Base-by-base conservation (phyloP, 2,797 vertebrate genomes). In the Crenuchus spilurus region DNA sequence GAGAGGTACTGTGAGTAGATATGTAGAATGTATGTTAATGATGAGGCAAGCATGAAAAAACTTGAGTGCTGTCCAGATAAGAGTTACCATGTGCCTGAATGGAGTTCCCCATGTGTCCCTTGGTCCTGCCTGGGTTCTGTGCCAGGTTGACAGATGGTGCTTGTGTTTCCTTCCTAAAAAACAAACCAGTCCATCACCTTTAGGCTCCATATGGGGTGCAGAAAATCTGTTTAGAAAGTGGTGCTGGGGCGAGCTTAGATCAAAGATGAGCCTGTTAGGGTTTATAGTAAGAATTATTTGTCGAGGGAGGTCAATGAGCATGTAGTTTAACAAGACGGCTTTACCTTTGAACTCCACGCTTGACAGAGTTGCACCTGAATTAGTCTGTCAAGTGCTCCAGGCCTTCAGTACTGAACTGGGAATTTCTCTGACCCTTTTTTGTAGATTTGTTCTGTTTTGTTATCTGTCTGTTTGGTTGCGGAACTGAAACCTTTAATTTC, bases 101-200 rank as follows among this genome's bases (percentile, higher is more conserved):
- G 70, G 77, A 20, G n/a, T 74, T 78, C 65, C 71, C 71, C 60
- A 11, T 67, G 20, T 33, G 41, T 35, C 24, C 4, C 14, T 30
- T 28, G 51, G 11, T 54, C 51, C 14, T 14, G 58, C 20, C 13
- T 73, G 70, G 70, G 76, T 72, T 54, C 52, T 24, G 62, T 77
- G 55, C 75, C 46, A 60, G 63, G 46, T 57, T 73, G 77, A 81
- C 82, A 83, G 82, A 83, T 83, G 82, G 82, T 77, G 72, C 72
- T 77, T 68, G 67, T 73, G 74, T 75, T 77, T 72, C 69, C 79
- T 75, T 81, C 74, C 76, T 72, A 67, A 71, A 60, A 64, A 69
- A 60, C 58, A 39, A 39, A 52, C 13, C 11, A 64, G n/a, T 67
- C 72, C 31, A 60, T 70, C 69, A 63, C 74, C 70, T 75, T 57